These are phyloP conservation scores for Leptinotarsa peninsularis DNA, from an alignment of 2,888 invertebrate genomes.

Conservation along the genomic window DNA sequence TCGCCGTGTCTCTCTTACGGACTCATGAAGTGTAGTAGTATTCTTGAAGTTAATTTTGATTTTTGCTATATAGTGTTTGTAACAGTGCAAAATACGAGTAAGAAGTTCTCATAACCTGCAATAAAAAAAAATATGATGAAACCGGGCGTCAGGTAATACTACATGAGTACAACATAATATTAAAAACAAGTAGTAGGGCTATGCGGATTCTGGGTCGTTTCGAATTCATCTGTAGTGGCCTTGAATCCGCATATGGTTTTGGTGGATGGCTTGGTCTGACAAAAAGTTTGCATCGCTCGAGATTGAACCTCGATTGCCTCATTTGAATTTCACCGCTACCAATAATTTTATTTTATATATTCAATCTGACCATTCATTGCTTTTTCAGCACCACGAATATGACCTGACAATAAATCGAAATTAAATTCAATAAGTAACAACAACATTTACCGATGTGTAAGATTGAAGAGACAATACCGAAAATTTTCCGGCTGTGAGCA, in stretches of 20 bases:
- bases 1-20: too few relatives aligned
- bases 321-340: too few relatives aligned
- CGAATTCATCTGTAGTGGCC: too few relatives aligned
- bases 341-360: not conserved
- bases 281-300: too few relatives aligned
- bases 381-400: not conserved
- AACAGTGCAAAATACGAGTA: conserved; percentile 39
- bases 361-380: not conserved
- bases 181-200: not conserved
- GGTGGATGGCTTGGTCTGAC: too few relatives aligned
- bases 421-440: not conserved
- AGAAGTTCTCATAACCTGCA: conserved; percentile 36
- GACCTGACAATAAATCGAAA: not conserved
- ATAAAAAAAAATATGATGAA: not conserved
- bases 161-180: not conserved
- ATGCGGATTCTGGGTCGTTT: too few relatives aligned
- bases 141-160: not conserved
- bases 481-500: conserved; percentile 11
- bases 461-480: not conserved
- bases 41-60: conserved; percentile 2
- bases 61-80: conserved; percentile 31
- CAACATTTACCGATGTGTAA: conserved; percentile 4
- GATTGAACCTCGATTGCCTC: too few relatives aligned
- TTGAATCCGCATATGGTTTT: too few relatives aligned
- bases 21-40: not conserved